These are phyloP conservation scores for Campodea augens DNA, from an alignment of 1,140 invertebrate species.

Conservation along the genomic window DNA sequence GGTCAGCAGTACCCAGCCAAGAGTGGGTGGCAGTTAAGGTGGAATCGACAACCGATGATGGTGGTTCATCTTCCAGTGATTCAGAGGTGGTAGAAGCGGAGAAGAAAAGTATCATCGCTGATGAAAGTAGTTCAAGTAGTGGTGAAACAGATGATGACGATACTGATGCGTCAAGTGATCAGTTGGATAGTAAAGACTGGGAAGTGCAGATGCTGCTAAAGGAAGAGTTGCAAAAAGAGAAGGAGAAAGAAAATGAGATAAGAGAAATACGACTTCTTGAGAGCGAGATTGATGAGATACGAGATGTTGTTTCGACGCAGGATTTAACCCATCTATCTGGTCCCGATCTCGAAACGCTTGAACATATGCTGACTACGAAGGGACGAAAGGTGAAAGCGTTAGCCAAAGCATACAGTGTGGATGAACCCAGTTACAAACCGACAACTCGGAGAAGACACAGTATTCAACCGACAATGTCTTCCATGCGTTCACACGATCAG, in stretches of 20 bases:
- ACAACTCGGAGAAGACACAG: neutral
- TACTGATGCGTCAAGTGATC: no score
- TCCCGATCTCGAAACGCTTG: slow-evolving; percentile 16
- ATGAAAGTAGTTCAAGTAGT: no score
- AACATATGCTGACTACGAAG: slow-evolving; percentile 11
- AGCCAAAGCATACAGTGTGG: slow-evolving; percentile 14
- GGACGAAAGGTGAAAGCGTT: slow-evolving; percentile 12
- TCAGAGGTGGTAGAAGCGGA: slow-evolving; percentile 2
- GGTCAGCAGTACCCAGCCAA: slow-evolving; percentile 7
- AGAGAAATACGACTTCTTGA: slow-evolving; percentile 12
- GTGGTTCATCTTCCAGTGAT: slow-evolving; percentile 4
- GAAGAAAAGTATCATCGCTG: neutral
- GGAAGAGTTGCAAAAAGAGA: slow-evolving; percentile 41
- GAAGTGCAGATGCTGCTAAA: slow-evolving; percentile 57
- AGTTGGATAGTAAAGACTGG: slow-evolving; percentile 41
- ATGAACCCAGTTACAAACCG: neutral
- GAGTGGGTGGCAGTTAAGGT: neutral
- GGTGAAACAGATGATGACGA: no score
- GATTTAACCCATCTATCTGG: slow-evolving; percentile 9
- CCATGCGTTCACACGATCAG: no score
- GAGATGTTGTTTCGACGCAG: slow-evolving; percentile 10
- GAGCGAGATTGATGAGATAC: slow-evolving; percentile 15
- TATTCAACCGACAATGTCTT: neutral
- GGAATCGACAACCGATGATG: neutral
- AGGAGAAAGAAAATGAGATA: slow-evolving; percentile 17